Evolutionary conservation across 1,140 invertebrate species (phyloP).

Genomic region (Lepidotrigona ventralis): DNA sequence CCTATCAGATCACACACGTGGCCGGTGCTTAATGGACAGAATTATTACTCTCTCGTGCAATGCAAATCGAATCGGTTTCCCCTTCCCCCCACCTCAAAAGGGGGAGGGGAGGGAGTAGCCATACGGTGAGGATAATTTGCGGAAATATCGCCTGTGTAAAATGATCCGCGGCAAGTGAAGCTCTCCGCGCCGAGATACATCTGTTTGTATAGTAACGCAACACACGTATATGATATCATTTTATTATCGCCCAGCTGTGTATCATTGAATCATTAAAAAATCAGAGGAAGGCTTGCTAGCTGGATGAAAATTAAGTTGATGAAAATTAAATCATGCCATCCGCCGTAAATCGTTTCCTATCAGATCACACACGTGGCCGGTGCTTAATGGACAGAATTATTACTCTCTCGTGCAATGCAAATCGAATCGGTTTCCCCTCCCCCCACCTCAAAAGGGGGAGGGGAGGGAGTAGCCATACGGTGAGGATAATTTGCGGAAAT

Average conservation of each 20-base stretch:
- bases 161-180: slow-evolving; percentile 28
- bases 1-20: background rate
- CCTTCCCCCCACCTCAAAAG: too few species aligned
- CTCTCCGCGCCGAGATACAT: slow-evolving; percentile 5
- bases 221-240: background rate
- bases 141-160: slow-evolving; percentile 42
- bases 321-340: background rate
- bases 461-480: background rate
- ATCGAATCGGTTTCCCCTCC: slow-evolving; percentile 1
- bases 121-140: slow-evolving; percentile 21
- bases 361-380: background rate
- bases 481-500: slow-evolving; percentile 34
- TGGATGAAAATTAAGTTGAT: too few species aligned
- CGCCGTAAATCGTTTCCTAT: background rate
- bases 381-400: slow-evolving; percentile 23
- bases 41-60: background rate
- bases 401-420: background rate
- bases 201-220: too few species aligned
- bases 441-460: too few species aligned
- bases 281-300: too few species aligned
- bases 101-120: background rate
- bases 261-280: too few species aligned
- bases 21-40: slow-evolving; percentile 12
- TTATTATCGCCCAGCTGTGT: background rate
- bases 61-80: background rate